Base-by-base conservation (phyloP, 2,797 vertebrate species). In the Sylvilagus floridanus region DNA sequence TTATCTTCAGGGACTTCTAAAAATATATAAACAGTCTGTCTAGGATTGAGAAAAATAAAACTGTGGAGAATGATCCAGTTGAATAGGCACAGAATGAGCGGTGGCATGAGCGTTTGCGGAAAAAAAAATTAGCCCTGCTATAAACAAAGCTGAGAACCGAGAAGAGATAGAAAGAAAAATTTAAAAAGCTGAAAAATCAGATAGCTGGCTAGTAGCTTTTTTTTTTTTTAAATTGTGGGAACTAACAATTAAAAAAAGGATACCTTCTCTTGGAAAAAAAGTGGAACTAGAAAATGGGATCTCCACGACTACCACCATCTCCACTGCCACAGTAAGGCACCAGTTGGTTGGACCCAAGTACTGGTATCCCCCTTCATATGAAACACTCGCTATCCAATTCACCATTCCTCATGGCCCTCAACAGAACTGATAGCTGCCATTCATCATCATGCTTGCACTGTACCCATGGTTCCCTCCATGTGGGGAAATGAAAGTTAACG, bases 401-500 rank as follows among this genome's bases (percentile, higher is more conserved):
- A 94, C 4, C 69, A 72, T 86, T 71, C 60, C 72, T 83, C 28
- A 22, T 30, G 32, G 50, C 54, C 62, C 84, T 82, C n/a, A 93
- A 62, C 69, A 94, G 76, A 93, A 88, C 11, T 75, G 76, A 92
- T 50, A 88, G 69, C n/a, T 86, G 89, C 62, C 68, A 88, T 50
- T 81, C 71, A 77, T 71, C 26, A 42, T 78, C 28, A 90, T 14
- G 32, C n/a, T 60, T 71, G 47, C 13, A 90, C 73, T 85, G 52
- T 54, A 82, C 71, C 69, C 37, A 60, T 16, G 50, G 73, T 57
- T 83, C 76, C 73, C 71, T 88, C 65, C 68, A 92, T 30, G 24
- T 62, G n/a, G 22, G 28, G 72, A 85, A 95, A 95, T n/a, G 14
- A 82, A 97, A 89, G 81, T 79, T 93, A 89, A 96, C 72, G 21